Conservation (phyloP, 2,888 invertebrate species). For the Augiades crinisus region DNA sequence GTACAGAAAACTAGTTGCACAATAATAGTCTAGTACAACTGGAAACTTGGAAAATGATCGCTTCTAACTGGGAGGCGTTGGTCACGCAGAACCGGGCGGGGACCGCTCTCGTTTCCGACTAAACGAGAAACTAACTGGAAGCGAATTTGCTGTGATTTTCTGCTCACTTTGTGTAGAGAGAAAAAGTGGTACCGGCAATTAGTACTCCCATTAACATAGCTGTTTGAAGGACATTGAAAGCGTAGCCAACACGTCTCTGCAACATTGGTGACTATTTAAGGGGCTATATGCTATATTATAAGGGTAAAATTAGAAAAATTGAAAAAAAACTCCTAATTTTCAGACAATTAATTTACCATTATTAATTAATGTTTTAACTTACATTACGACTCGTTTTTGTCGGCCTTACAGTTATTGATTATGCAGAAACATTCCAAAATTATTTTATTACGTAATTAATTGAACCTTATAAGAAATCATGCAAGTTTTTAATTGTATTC, state of each 20-base stretch:
- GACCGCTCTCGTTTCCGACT: conserved; percentile 5
- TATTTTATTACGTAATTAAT: too few relatives aligned
- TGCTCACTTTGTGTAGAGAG: conserved; percentile 1
- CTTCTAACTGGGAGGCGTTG: neutral
- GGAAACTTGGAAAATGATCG: conserved; percentile 12
- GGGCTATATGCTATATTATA: too few relatives aligned
- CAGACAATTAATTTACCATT: too few relatives aligned
- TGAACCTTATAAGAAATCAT: too few relatives aligned
- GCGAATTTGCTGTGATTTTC: conserved; percentile 7
- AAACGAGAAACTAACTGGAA: neutral
- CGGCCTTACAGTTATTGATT: too few relatives aligned
- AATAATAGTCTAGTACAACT: neutral
- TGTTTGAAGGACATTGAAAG: neutral
- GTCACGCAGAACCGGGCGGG: neutral
- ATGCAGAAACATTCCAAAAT: too few relatives aligned
- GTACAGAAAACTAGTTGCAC: neutral
- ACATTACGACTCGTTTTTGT: too few relatives aligned
- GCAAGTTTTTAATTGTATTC: too few relatives aligned
- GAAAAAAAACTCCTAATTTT: too few relatives aligned
- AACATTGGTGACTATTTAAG: neutral
- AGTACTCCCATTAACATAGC: neutral
- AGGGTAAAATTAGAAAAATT: too few relatives aligned
- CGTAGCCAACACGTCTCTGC: neutral
- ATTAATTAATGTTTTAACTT: too few relatives aligned
- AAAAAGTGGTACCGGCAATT: neutral